Evolutionary conservation across 2,797 vertebrate genomes (phyloP).

Genomic region (Uromys caudimaculatus): DNA sequence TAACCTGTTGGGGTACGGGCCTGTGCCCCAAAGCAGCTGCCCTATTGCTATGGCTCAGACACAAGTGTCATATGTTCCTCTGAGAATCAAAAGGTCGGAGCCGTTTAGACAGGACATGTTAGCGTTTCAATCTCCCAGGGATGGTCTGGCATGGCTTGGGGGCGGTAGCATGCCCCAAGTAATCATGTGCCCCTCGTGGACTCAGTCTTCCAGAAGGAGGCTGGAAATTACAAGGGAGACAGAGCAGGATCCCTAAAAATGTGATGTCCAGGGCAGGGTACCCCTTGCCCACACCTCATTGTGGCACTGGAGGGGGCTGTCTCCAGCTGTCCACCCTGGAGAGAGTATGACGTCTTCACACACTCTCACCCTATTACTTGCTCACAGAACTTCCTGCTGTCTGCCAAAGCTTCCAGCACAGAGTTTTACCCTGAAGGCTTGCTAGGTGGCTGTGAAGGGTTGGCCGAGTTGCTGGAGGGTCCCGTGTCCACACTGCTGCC

Average conservation of each 20-base stretch:
- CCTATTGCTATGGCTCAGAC: background rate
- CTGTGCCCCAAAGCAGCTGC: background rate
- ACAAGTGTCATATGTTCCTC: background rate
- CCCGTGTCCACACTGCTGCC: background rate
- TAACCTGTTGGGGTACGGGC: background rate
- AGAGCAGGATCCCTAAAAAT: background rate
- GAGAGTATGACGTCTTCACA: background rate
- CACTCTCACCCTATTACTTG: background rate
- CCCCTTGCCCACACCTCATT: background rate
- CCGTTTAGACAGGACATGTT: no score
- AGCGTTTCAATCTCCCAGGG: background rate
- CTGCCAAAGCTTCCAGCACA: background rate
- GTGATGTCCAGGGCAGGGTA: background rate
- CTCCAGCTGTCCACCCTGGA: background rate
- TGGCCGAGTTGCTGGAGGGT: background rate
- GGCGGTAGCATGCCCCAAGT: background rate
- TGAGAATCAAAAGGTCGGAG: background rate
- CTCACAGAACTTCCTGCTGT: background rate
- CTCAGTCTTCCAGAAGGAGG: background rate
- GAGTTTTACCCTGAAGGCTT: background rate
- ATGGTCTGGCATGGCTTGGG: background rate
- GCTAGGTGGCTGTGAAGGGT: background rate
- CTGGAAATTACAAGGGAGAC: background rate
- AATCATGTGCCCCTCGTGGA: accelerated
- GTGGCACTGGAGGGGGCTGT: background rate